A percentile compares a stretch with the other conserved stretches of the same genome.
These are phyloP conservation scores for Spilogale gracilis DNA, from an alignment of 2,113 vertebrate genomes.

Conservation along the genomic window DNA sequence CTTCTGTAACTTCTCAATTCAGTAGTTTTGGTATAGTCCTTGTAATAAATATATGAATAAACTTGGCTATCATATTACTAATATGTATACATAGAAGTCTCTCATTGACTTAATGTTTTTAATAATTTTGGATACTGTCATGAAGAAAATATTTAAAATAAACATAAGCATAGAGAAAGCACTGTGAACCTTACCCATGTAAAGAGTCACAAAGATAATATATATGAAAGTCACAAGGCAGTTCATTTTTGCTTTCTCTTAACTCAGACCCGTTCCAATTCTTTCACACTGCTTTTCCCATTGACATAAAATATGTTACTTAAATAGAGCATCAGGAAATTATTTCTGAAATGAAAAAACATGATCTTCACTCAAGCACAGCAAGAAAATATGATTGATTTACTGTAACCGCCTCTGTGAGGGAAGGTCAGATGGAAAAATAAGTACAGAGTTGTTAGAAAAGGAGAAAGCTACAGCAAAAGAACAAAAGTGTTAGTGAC, in stretches of 20 bases:
- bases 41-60: not conserved
- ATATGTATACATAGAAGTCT: not conserved
- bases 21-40: not conserved
- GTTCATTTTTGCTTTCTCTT: slow-evolving; percentile 42
- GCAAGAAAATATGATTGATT: slow-evolving; percentile 79
- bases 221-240: slow-evolving; percentile 51
- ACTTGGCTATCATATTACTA: not conserved
- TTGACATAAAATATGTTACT: slow-evolving; percentile 63
- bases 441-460: slow-evolving; percentile 62
- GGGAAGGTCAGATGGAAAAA: slow-evolving; percentile 63
- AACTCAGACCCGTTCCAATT: not conserved
- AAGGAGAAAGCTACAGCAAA: slow-evolving; percentile 64
- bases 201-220: slow-evolving; percentile 14
- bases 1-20: not conserved
- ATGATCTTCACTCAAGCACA: slow-evolving; percentile 68
- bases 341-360: slow-evolving; percentile 81
- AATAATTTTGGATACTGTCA: not conserved
- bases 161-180: not conserved
- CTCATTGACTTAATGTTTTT: not conserved
- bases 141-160: slow-evolving; percentile 22
- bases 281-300: slow-evolving; percentile 45
- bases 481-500: slow-evolving; percentile 36
- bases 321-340: slow-evolving; percentile 75
- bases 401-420: slow-evolving; percentile 63
- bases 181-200: not conserved